A percentile compares a stretch with the other conserved stretches of the same genome.
These are phyloP conservation scores for Chamaedrilus cognettii DNA, from an alignment of 2,888 invertebrate species.

Conservation along the genomic window DNA sequence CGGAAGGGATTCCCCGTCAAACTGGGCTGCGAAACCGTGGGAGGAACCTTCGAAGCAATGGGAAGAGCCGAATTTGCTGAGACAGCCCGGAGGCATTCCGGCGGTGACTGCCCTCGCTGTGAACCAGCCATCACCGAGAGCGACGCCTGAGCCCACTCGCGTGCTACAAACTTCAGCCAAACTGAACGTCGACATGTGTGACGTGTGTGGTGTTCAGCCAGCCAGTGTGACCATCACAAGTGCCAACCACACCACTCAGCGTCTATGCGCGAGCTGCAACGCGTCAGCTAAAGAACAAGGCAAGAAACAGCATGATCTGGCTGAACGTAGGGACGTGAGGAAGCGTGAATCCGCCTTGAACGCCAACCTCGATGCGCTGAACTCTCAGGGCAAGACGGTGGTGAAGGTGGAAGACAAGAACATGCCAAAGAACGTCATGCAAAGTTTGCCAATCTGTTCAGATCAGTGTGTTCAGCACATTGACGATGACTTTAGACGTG, in stretches of 20 bases:
- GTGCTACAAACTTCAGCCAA: not conserved
- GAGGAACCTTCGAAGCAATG: too few species aligned
- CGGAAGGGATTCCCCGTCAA: too few species aligned
- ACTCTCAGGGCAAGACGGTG: slow-evolving; percentile 4
- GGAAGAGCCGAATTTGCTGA: too few species aligned
- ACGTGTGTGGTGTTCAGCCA: slow-evolving; percentile 9
- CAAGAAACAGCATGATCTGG: not conserved
- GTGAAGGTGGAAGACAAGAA: slow-evolving; percentile 12
- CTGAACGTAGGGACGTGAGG: not conserved
- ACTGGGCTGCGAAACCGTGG: too few species aligned
- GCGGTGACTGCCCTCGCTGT: slow-evolving; percentile 15
- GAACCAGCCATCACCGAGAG: not conserved
- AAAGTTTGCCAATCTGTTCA: not conserved
- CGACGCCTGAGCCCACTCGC: not conserved
- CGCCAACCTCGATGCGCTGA: not conserved
- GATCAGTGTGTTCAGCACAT: not conserved
- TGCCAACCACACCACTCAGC: slow-evolving; percentile 2
- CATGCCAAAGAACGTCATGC: not conserved
- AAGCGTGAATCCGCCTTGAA: not conserved
- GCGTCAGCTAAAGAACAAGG: not conserved
- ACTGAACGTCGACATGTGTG: slow-evolving; percentile 6
- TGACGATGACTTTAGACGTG: not conserved
- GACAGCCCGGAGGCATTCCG: too few species aligned
- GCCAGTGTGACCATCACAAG: slow-evolving; percentile 8
- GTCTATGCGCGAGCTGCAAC: slow-evolving; percentile 16